A percentile compares a stretch with the other conserved stretches of the same genome.
Evolutionary conservation across 2,113 vertebrate genomes (phyloP).

Genomic region (Noctilio leporinus): DNA sequence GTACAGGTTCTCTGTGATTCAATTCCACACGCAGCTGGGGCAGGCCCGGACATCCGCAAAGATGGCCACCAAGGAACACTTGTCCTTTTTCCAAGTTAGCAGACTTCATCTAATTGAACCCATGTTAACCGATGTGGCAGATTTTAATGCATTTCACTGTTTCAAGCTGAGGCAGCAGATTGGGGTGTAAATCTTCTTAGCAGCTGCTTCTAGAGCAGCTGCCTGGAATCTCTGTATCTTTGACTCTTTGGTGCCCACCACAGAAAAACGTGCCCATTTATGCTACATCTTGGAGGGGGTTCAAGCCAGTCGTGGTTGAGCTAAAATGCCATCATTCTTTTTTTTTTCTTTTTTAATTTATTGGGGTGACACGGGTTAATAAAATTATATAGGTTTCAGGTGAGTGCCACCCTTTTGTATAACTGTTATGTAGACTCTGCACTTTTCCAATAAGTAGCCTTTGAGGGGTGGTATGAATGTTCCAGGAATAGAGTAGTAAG

Average conservation of each 20-base stretch:
- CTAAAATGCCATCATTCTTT: not conserved
- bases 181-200: conserved; percentile 48
- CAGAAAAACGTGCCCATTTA: not conserved
- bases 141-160: conserved; percentile 61
- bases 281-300: not conserved
- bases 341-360: not conserved
- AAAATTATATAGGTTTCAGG: not conserved
- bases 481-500: not conserved
- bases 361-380: not conserved
- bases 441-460: not conserved
- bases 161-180: conserved; percentile 70
- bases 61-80: conserved; percentile 24
- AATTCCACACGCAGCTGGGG: not conserved
- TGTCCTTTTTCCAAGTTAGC: conserved; percentile 42
- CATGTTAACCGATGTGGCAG: conserved; percentile 44
- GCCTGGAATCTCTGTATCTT: conserved; percentile 30
- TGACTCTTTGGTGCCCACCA: not conserved
- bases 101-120: conserved; percentile 38
- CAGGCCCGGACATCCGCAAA: not conserved
- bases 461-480: not conserved
- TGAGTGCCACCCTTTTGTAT: not conserved
- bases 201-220: conserved; percentile 50
- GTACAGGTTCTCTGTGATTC: not conserved
- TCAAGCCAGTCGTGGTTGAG: not conserved
- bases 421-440: not conserved